phyloP scores from a whole-genome alignment of 2,888 invertebrate species.

The Cataglyphis altisquamis region DNA sequence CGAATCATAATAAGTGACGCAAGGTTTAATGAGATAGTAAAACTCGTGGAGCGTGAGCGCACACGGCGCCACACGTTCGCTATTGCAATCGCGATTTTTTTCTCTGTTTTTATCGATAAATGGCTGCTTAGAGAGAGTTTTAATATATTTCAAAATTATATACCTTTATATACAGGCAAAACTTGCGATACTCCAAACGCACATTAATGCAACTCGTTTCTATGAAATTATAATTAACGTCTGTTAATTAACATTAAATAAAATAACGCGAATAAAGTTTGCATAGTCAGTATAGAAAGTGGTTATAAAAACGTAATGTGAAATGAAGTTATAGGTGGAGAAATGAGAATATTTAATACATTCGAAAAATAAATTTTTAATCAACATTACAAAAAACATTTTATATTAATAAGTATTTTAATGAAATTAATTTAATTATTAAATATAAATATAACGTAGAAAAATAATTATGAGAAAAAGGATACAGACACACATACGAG shows the following conservation, averaged over 20 bases:
- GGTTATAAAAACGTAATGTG: neutral
- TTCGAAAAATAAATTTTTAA: neutral
- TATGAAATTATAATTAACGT: neutral
- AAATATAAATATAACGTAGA: neutral
- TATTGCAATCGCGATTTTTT: constrained; percentile 19
- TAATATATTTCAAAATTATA: neutral
- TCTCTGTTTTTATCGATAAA: neutral
- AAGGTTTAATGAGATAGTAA: constrained; percentile 54
- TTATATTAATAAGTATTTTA: neutral
- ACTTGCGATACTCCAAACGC: neutral
- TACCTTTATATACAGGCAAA: neutral
- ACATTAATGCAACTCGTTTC: neutral
- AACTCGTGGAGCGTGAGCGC: constrained; percentile 21
- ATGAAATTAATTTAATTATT: neutral
- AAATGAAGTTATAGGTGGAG: neutral
- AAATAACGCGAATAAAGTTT: neutral
- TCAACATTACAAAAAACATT: neutral
- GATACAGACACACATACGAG: neutral
- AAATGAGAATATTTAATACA: constrained; percentile 1
- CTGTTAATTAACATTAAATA: neutral
- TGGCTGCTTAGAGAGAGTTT: neutral
- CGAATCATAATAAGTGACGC: constrained; percentile 48
- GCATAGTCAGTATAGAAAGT: neutral
- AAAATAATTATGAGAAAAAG: neutral
- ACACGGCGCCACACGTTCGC: constrained; percentile 15